Conservation (phyloP, 2,113 vertebrate genomes). For the Ploceus nigricollis region DNA sequence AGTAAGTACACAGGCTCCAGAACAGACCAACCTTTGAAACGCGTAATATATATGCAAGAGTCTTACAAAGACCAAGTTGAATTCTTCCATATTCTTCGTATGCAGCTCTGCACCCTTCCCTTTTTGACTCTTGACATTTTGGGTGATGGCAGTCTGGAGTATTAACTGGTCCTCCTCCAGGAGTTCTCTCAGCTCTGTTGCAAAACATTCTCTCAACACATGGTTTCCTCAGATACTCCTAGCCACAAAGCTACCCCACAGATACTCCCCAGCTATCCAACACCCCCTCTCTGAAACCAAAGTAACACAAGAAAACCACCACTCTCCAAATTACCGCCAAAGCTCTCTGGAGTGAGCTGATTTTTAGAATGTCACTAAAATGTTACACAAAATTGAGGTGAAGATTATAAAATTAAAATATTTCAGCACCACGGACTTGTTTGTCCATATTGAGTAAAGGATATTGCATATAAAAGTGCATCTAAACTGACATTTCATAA, state of each 20-base stretch:
- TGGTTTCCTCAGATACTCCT: neutral
- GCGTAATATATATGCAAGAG: neutral
- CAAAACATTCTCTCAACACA: neutral
- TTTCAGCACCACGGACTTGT: neutral
- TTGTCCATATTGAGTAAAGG: neutral
- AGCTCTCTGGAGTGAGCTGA: rapidly evolving
- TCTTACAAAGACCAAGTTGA: neutral
- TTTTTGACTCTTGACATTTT: neutral
- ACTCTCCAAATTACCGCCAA: neutral
- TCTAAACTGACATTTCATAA: neutral
- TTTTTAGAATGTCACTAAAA: neutral
- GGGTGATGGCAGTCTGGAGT: neutral
- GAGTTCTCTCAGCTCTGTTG: neutral
- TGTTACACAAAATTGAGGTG: neutral
- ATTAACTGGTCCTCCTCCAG: neutral
- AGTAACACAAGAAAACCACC: neutral
- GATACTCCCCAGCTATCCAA: neutral
- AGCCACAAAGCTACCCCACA: neutral
- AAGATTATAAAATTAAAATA: neutral
- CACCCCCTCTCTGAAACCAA: neutral
- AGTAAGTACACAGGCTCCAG: neutral
- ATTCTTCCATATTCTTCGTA: neutral
- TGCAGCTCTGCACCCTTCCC: neutral
- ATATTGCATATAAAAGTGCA: neutral
- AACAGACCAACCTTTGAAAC: neutral